Conservation (phyloP, 2,113 vertebrate species). For the Raja brachyura region DNA sequence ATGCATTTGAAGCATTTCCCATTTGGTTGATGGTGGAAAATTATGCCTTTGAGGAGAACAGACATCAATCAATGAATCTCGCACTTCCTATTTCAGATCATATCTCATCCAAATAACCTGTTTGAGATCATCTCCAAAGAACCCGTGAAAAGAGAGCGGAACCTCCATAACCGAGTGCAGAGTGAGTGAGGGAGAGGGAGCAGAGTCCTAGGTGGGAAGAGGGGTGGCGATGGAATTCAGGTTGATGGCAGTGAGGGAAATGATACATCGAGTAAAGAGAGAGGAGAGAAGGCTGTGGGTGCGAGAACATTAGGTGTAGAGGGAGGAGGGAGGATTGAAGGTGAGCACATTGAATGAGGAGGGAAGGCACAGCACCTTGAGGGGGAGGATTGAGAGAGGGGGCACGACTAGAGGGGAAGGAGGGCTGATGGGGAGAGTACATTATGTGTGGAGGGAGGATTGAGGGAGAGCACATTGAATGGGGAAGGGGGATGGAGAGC, state of each 20-base stretch:
- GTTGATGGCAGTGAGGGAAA: not conserved
- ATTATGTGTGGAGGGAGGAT: not conserved
- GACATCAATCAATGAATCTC: not conserved
- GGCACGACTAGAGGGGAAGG: not conserved
- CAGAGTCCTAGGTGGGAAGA: too few species aligned
- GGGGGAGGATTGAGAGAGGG: too few species aligned
- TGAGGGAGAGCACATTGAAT: not conserved
- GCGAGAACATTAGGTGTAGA: not conserved
- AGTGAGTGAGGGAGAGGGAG: constrained; percentile 47
- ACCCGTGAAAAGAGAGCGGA: constrained; percentile 61
- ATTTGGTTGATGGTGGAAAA: too few species aligned
- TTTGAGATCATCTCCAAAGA: constrained; percentile 68
- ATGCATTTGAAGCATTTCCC: too few species aligned
- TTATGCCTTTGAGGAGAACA: too few species aligned
- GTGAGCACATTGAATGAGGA: not conserved
- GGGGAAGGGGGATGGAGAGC: too few species aligned
- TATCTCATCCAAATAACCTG: constrained; percentile 64
- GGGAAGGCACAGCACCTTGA: not conserved
- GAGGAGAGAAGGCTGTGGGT: not conserved
- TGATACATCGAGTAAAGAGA: not conserved
- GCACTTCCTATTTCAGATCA: constrained; percentile 50
- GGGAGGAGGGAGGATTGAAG: not conserved
- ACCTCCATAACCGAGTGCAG: constrained; percentile 63
- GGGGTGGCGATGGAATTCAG: not conserved
- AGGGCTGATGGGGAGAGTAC: not conserved